These are phyloP conservation scores for Sardina pilchardus DNA, from an alignment of 2,113 vertebrate species.

Conservation along the genomic window DNA sequence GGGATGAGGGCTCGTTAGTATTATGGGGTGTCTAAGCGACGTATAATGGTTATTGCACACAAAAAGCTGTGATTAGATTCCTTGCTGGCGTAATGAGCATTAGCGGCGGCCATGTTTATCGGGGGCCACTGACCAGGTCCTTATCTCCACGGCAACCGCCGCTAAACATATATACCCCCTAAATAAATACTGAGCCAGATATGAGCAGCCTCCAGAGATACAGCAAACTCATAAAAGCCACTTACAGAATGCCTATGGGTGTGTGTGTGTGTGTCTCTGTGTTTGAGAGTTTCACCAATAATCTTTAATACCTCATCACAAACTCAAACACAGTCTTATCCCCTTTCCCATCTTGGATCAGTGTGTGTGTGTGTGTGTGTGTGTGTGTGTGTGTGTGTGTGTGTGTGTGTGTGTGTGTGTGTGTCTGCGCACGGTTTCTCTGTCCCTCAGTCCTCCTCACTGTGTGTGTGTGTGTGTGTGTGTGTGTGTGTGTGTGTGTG, in stretches of 20 bases:
- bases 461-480: too few species aligned
- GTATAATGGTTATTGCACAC: background rate
- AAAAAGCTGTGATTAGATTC: background rate
- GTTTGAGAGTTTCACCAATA: background rate
- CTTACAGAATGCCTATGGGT: background rate
- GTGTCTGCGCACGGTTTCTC: background rate
- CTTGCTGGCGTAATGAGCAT: background rate
- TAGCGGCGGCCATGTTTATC: background rate
- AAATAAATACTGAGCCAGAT: background rate
- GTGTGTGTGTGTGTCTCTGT: background rate
- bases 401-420: too few species aligned
- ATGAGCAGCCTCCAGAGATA: background rate
- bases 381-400: too few species aligned
- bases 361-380: background rate
- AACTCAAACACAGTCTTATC: background rate
- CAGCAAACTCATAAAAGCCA: background rate
- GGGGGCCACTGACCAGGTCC: background rate
- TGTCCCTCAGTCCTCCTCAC: background rate
- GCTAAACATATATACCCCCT: background rate
- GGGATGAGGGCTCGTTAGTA: background rate
- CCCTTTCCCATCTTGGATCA: background rate
- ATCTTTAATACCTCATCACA: background rate
- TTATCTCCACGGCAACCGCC: background rate
- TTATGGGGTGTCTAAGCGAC: background rate
- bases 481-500: background rate